These are phyloP conservation scores for Borostomias antarcticus DNA, from an alignment of 2,797 vertebrate species.

Conservation along the genomic window DNA sequence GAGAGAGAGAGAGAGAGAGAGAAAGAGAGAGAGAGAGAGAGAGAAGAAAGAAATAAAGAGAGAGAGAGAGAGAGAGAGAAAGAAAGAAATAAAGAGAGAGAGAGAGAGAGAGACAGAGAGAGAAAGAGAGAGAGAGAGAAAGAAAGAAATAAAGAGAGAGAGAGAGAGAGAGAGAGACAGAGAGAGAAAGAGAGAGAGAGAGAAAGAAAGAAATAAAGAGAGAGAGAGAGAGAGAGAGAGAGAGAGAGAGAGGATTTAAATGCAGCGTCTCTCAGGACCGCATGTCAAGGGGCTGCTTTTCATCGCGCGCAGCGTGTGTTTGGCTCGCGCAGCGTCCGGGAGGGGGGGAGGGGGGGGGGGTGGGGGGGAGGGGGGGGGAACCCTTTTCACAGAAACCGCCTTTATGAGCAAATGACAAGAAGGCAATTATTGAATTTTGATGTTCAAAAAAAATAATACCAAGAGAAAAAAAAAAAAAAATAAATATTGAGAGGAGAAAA, in stretches of 20 bases:
- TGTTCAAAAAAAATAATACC: constrained; percentile 64
- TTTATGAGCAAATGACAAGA: constrained; percentile 84
- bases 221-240: background rate
- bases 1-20: too few relatives aligned
- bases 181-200: background rate
- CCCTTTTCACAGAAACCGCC: constrained; percentile 79
- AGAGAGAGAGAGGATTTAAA: constrained; percentile 89
- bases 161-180: background rate
- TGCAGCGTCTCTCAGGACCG: constrained; percentile 86
- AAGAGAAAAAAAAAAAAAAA: constrained; percentile 86
- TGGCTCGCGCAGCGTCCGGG: constrained; percentile 80
- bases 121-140: constrained; percentile 74
- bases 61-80: background rate
- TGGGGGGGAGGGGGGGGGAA: constrained; percentile 74
- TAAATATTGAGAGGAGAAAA: constrained; percentile 78
- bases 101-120: constrained; percentile 34
- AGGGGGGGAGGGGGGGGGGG: constrained; percentile 76
- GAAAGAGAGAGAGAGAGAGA: too few relatives aligned
- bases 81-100: background rate
- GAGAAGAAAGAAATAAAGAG: too few relatives aligned
- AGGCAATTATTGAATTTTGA: constrained; percentile 91
- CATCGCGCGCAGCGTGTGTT: constrained; percentile 82
- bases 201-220: background rate
- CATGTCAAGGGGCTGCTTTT: constrained; percentile 88
- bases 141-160: background rate